A percentile compares a stretch with the other conserved stretches of the same genome.
phyloP scores from a whole-genome alignment of 2,888 invertebrate genomes.

The Abrostola triplasia region DNA sequence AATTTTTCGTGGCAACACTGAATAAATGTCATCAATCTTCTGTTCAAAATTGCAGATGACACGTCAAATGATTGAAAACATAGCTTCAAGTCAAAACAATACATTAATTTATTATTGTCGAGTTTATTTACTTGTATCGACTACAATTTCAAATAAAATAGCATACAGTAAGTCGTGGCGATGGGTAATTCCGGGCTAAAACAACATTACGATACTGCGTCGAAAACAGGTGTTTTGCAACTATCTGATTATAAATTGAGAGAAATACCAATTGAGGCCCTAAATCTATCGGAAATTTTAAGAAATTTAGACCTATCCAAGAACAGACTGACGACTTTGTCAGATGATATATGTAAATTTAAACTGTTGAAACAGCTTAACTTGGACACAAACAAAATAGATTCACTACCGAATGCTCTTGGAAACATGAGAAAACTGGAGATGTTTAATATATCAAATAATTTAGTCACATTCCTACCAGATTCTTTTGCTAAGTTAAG shows the following conservation, averaged over 20 bases:
- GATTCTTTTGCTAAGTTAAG: conserved; percentile 89
- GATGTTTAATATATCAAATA: conserved; percentile 93
- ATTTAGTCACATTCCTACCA: conserved; percentile 92
- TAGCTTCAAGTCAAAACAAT: background rate
- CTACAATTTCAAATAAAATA: background rate
- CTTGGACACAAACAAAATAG: conserved; percentile 94
- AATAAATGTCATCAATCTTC: background rate
- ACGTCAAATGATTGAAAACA: conserved; percentile 2
- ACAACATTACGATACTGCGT: conserved; percentile 97
- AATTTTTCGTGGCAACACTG: background rate
- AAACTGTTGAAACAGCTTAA: conserved; percentile 92
- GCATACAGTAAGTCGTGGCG: conserved; percentile 5
- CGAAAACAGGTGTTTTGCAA: conserved; percentile 98
- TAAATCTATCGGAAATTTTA: conserved; percentile 89
- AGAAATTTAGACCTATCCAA: conserved; percentile 97
- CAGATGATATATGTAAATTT: conserved; percentile 93
- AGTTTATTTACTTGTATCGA: background rate
- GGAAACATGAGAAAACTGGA: conserved; percentile 92
- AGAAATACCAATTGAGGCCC: conserved; percentile 91
- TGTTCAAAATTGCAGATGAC: conserved; percentile 1
- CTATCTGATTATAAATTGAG: conserved; percentile 94
- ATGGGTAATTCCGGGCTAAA: conserved; percentile 98
- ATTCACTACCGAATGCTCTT: conserved; percentile 90
- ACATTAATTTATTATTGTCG: conserved; percentile 6
- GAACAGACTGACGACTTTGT: conserved; percentile 94